A percentile compares a stretch with the other conserved stretches of the same genome.
Evolutionary conservation across 2,113 vertebrate species (phyloP).

Genomic region (Anser brachyrhynchus): DNA sequence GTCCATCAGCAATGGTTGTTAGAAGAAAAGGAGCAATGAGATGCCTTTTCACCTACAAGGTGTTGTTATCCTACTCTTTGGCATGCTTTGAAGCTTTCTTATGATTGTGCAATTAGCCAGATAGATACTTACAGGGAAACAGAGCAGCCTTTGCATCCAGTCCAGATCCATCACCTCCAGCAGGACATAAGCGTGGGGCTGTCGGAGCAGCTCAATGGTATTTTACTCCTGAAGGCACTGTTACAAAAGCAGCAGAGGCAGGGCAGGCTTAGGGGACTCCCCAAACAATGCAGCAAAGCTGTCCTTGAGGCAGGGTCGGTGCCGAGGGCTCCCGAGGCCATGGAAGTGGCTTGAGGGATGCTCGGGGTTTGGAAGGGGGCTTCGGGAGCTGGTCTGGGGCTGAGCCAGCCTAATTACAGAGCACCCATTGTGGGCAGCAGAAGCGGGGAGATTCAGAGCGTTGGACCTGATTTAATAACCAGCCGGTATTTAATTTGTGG

Average conservation of each 20-base stretch:
- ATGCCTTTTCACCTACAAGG: neutral
- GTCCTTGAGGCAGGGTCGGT: neutral
- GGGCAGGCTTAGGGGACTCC: neutral
- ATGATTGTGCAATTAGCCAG: neutral
- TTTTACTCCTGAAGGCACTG: neutral
- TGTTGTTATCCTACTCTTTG: neutral
- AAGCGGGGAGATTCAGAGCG: neutral
- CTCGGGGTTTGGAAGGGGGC: neutral
- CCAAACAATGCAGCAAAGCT: neutral
- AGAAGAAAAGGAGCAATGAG: neutral
- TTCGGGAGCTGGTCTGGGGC: neutral
- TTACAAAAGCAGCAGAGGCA: neutral
- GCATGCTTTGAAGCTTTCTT: neutral
- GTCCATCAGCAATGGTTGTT: neutral
- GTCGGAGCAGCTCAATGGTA: no score
- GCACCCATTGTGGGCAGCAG: neutral
- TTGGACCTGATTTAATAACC: slow-evolving; percentile 34
- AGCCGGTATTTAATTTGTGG: slow-evolving; percentile 35
- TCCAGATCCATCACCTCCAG: rapidly evolving
- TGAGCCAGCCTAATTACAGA: neutral
- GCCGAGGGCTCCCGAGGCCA: rapidly evolving
- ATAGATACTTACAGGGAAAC: neutral
- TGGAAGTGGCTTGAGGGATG: neutral
- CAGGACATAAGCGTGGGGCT: neutral
- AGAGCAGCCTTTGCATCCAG: neutral